A percentile compares a stretch with the other conserved stretches of the same genome.
Conservation (phyloP, 1,140 invertebrate species). For the Monochamus saltuarius region DNA sequence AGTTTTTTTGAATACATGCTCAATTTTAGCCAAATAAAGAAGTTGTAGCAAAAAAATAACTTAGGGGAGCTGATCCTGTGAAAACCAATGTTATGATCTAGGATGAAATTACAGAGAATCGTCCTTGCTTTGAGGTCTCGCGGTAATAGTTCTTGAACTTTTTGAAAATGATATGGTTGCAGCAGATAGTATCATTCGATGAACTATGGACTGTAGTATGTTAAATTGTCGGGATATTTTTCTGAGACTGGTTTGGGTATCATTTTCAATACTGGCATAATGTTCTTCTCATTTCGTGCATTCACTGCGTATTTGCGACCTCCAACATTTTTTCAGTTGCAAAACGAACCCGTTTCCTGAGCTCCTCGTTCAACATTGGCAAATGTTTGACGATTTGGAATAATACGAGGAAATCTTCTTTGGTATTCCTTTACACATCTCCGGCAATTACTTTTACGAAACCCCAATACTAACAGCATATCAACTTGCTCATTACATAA, state of each 20-base stretch:
- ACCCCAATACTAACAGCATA: conserved; percentile 2
- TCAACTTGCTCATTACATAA: too few relatives aligned
- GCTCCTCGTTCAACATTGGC: conserved; percentile 7
- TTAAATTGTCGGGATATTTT: conserved; percentile 11
- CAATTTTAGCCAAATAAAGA: too few relatives aligned
- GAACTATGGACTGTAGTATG: conserved; percentile 2
- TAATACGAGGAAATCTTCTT: not conserved
- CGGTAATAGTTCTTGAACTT: too few relatives aligned
- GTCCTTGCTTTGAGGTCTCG: too few relatives aligned
- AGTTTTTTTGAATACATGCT: too few relatives aligned
- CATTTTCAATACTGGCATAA: conserved; percentile 13
- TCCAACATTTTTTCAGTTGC: conserved; percentile 1
- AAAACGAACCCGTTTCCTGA: conserved; percentile 7
- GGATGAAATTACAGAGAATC: too few relatives aligned
- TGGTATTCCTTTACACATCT: not conserved
- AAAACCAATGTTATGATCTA: too few relatives aligned
- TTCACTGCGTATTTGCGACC: conserved; percentile 15
- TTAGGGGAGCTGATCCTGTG: too few relatives aligned
- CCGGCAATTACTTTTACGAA: conserved; percentile 1
- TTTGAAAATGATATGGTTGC: too few relatives aligned
- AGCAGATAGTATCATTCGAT: conserved; percentile 11
- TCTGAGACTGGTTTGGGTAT: conserved; percentile 10
- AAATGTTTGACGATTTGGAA: conserved; percentile 6
- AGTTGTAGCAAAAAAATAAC: too few relatives aligned
- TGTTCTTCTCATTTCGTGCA: conserved; percentile 10